Conservation (phyloP, 2,797 vertebrate genomes). For the Apodemus agrarius region DNA sequence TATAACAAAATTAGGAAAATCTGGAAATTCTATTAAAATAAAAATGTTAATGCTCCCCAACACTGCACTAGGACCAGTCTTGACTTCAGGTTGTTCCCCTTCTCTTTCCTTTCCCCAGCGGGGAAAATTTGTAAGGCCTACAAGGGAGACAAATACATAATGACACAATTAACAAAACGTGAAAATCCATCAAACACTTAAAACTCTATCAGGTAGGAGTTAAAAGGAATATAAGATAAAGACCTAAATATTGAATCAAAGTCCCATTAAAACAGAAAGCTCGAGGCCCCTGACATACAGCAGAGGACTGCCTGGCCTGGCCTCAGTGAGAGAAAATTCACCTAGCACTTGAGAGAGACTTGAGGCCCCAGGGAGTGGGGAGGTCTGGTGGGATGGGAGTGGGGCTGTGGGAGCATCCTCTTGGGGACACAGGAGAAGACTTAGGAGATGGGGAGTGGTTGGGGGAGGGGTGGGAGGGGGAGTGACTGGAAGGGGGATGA, state of each 20-base stretch:
- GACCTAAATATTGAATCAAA: not conserved
- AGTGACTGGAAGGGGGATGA: not conserved
- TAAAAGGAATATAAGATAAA: not conserved
- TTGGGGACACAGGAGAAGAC: not conserved
- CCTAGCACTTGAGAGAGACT: not conserved
- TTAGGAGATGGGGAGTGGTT: not conserved
- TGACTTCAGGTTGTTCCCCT: not conserved
- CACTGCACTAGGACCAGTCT: not conserved
- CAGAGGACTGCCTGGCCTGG: not conserved
- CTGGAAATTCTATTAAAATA: not conserved
- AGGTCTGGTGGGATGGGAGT: not conserved
- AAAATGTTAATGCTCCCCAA: not conserved
- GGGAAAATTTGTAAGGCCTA: not conserved
- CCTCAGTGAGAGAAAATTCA: not conserved
- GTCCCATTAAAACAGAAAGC: not conserved
- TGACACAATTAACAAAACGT: not conserved
- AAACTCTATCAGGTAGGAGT: not conserved
- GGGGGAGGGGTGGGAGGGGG: no score
- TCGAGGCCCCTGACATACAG: not conserved
- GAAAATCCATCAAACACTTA: not conserved
- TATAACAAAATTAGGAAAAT: constrained; percentile 10
- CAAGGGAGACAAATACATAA: not conserved
- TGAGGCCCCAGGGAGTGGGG: not conserved
- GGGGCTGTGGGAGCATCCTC: not conserved
- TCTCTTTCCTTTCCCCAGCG: not conserved